These are phyloP conservation scores for Tautogolabrus adspersus DNA, from an alignment of 2,113 vertebrate species.

Conservation along the genomic window DNA sequence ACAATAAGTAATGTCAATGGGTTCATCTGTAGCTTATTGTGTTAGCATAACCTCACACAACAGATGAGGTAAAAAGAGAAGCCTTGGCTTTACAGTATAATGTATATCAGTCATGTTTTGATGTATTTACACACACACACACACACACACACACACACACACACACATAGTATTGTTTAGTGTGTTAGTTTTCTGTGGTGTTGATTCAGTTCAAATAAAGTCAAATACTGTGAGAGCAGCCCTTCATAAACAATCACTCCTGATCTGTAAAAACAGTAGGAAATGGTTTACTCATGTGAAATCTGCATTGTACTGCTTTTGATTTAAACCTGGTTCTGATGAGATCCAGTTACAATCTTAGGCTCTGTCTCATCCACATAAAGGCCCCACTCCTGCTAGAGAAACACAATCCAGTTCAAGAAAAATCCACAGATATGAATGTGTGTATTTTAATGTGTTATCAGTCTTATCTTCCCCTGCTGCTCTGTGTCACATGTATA, in stretches of 20 bases:
- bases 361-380: conserved; percentile 15
- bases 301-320: conserved; percentile 4
- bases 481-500: conserved; percentile 61
- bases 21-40: conserved; percentile 81
- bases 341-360: neutral
- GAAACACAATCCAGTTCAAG: conserved; percentile 10
- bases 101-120: neutral
- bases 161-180: neutral
- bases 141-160: neutral
- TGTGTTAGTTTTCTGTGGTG: neutral
- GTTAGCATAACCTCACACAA: conserved; percentile 74
- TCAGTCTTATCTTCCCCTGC: conserved; percentile 34
- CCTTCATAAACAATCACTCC: conserved; percentile 22
- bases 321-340: neutral
- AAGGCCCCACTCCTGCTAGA: conserved; percentile 5
- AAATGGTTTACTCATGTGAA: conserved; percentile 8
- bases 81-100: conserved; percentile 14
- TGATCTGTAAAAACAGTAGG: conserved; percentile 51
- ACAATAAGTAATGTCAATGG: conserved; percentile 54
- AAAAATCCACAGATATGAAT: neutral
- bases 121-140: neutral
- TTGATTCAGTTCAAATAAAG: neutral
- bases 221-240: conserved; percentile 1
- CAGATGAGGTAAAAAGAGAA: conserved; percentile 40
- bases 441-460: conserved; percentile 20